Conservation (phyloP, 2,797 vertebrate genomes). For the Jordanella pulchra region DNA sequence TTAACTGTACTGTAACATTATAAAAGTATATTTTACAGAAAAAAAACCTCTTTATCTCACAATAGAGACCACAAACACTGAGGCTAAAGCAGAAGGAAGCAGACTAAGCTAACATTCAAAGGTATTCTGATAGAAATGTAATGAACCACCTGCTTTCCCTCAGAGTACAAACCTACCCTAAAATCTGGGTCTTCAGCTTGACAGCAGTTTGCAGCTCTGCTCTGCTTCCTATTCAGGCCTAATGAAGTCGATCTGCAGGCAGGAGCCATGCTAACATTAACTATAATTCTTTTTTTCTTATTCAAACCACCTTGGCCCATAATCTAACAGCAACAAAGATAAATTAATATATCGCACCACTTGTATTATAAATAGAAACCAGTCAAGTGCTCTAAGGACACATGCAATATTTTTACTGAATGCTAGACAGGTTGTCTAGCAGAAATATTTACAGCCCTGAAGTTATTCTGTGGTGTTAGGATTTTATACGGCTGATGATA, state of each 20-base stretch:
- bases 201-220: not conserved
- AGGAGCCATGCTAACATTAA: not conserved
- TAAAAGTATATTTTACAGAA: not conserved
- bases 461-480: no score
- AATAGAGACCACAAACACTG: not conserved
- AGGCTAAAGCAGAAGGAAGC: not conserved
- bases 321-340: not conserved
- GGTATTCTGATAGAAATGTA: not conserved
- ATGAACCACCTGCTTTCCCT: not conserved
- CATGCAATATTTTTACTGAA: not conserved
- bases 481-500: not conserved
- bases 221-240: not conserved
- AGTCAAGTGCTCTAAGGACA: not conserved
- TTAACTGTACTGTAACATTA: not conserved
- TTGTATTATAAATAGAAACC: not conserved
- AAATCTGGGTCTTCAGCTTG: not conserved
- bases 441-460: no score
- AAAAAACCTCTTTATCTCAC: not conserved
- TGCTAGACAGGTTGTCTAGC: no score
- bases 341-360: not conserved
- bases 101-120: not conserved
- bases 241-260: not conserved
- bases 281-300: not conserved
- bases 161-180: not conserved
- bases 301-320: not conserved